Base-by-base conservation (phyloP, 2,797 vertebrate genomes). In the Lepus townsendii region DNA sequence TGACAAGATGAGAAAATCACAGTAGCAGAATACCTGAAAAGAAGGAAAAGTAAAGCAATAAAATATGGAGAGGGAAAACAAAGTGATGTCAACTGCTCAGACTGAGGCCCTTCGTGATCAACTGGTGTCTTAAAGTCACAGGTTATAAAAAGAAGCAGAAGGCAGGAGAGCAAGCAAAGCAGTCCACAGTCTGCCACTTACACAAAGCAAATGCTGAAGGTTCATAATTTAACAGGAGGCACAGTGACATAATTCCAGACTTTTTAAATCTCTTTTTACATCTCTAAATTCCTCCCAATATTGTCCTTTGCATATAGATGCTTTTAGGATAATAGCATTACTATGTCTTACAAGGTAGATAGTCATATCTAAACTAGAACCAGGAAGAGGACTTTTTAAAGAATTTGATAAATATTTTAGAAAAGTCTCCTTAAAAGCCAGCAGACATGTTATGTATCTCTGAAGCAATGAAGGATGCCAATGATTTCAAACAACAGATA, bases 221-320 rank as follows among this genome's bases (percentile, higher is more conserved):
- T 42, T 86, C 60, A 60, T 7, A 57, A 78, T 69, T 84, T 7
- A 60, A 84, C 92, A 38, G 57, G 47, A 3, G 27, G 52, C 85
- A 90, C 4, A 3, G 9, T 69, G 50, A 62, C 2, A 2, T 17
- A 71, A 85, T 26, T 65, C 52, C 50, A 71, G 42, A 71, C 20
- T 47, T 65, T 30, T 62, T 47, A 47, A 47, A 88, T 24, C 26
- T 24, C 6, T 83, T 91, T 77, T 47, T 52, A 42, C 65, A 86
- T 87, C 77, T 86, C 87, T 82, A 93, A 95, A 78, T 57, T 80
- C 52, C 68, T 79, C 65, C 69, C 76, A 91, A 68, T 11, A 75
- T 5, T 78, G 19, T n/a, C 24, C 52, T 73, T 88, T 95, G 62
- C 66, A 71, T 42, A 47, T 10, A 90, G 13, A 84, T 19, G 62